Evolutionary conservation across 2,113 vertebrate species (phyloP).

Genomic region (Gnathonemus longibarbis): DNA sequence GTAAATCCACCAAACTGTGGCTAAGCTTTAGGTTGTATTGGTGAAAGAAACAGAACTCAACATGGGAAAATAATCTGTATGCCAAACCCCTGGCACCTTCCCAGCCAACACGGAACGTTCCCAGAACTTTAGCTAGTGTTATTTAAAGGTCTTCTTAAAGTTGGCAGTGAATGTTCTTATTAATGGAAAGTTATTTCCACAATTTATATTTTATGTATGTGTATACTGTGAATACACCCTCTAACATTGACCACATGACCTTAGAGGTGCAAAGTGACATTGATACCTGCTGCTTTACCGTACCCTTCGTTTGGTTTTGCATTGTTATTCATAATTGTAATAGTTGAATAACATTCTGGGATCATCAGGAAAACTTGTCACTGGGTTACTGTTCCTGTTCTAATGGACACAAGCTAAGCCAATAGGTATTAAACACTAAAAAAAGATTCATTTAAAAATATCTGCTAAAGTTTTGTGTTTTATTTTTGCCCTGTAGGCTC

Average conservation of each 20-base stretch:
- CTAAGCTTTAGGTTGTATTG: neutral
- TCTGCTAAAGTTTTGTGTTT: neutral
- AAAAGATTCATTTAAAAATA: neutral
- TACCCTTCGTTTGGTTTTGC: neutral
- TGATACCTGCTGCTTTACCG: neutral
- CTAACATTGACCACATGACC: neutral
- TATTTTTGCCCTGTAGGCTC: neutral
- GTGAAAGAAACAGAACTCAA: neutral
- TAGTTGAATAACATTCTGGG: neutral
- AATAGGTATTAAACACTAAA: neutral
- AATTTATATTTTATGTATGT: neutral
- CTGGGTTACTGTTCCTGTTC: neutral
- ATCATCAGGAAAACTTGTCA: neutral
- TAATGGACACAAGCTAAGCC: neutral
- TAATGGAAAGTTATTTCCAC: neutral
- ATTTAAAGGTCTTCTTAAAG: neutral
- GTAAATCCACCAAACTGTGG: neutral
- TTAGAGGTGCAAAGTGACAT: neutral
- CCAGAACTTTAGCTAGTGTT: neutral
- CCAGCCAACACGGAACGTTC: neutral
- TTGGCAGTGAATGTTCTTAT: neutral
- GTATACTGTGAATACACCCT: neutral
- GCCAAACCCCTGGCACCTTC: neutral
- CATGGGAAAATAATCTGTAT: neutral
- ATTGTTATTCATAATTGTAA: neutral